These are phyloP conservation scores for Anser brachyrhynchus DNA, from an alignment of 2,113 vertebrate species.

Conservation along the genomic window DNA sequence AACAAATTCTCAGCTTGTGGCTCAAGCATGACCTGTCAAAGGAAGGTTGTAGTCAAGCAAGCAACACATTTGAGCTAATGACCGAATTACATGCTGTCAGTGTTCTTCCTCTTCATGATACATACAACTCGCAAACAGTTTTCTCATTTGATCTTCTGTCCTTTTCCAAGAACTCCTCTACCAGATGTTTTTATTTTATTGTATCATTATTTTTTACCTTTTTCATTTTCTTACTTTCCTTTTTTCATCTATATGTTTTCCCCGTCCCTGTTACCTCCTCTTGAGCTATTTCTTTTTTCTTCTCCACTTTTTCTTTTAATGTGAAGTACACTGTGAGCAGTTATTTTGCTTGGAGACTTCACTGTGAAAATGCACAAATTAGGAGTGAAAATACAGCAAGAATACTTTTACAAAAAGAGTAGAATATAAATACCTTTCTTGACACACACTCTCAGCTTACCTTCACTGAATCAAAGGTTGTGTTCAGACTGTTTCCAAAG, in stretches of 20 bases:
- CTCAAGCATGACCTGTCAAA: rapidly evolving
- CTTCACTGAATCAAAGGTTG: neutral
- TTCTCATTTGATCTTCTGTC: neutral
- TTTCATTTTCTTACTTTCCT: neutral
- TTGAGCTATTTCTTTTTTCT: no score
- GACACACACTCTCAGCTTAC: neutral
- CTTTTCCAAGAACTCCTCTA: neutral
- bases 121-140: neutral
- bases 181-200: neutral
- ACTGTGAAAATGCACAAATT: neutral
- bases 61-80: neutral
- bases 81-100: neutral
- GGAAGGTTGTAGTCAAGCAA: neutral
- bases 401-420: neutral
- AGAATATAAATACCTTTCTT: neutral
- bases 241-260: neutral
- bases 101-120: neutral
- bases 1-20: neutral
- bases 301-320: neutral
- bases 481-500: neutral
- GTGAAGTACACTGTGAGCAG: neutral
- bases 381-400: neutral
- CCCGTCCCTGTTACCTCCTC: neutral
- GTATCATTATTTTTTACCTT: neutral
- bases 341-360: neutral